phyloP scores from a whole-genome alignment of 2,888 invertebrate genomes.

The Lymantria monacha region DNA sequence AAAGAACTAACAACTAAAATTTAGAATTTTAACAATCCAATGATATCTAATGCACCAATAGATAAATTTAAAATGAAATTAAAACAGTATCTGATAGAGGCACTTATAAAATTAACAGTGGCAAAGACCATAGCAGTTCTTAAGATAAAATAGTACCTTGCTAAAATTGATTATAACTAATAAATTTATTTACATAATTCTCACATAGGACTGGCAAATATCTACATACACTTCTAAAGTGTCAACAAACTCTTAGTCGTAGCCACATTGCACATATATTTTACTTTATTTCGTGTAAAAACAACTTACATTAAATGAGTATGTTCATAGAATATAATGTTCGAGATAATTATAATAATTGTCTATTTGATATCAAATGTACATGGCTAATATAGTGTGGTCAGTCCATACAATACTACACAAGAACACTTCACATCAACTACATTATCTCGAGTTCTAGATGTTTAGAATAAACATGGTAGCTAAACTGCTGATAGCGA shows the following conservation, averaged over 20 bases:
- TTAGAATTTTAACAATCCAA: constrained; percentile 25
- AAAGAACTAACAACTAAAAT: constrained; percentile 22
- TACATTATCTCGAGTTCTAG: constrained; percentile 45
- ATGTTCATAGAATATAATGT: constrained; percentile 42
- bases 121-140: constrained; percentile 51
- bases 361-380: constrained; percentile 27
- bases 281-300: constrained; percentile 45
- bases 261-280: constrained; percentile 68
- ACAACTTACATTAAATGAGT: constrained; percentile 54
- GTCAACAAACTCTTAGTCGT: constrained; percentile 49
- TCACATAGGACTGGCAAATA: constrained; percentile 54
- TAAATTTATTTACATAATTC: constrained; percentile 62
- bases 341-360: constrained; percentile 11
- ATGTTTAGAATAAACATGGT: constrained; percentile 27
- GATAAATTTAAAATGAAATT: constrained; percentile 34
- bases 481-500: constrained; percentile 57
- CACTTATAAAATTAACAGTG: constrained; percentile 59
- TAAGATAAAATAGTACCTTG: constrained; percentile 53
- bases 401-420: constrained; percentile 24
- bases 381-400: constrained; percentile 6
- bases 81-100: constrained; percentile 47
- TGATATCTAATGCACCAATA: constrained; percentile 44
- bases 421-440: constrained; percentile 35
- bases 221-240: constrained; percentile 71
- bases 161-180: constrained; percentile 49